Base-by-base conservation (phyloP, 2,888 invertebrate species). In the Rotaria sp. region DNA sequence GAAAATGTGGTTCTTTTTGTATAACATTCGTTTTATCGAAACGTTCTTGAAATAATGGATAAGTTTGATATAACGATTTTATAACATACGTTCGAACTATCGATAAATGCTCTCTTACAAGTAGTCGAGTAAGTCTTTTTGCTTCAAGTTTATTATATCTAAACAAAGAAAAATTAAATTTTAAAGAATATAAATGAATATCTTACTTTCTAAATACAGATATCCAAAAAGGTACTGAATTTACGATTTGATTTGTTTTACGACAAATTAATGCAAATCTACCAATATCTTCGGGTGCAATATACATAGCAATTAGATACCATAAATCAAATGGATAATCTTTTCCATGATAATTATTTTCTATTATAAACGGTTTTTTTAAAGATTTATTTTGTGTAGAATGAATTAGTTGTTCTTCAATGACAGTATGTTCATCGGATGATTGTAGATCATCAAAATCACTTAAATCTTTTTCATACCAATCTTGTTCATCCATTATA, bases 321-420 rank as follows among this genome's bases (percentile, higher is more conserved):
- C 94, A 94, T 87, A 94, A 91, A 89, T 94, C 94, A 88, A 94
- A 92, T 2, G 94, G 94, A 90, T 94, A 95, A 35, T 93, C 87
- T 21, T 5, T 55, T 26, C 67, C 88, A 84, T 84, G 88, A n/a
- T 88, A n/a, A 45, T 26, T 41, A 45, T 45, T 15, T 13, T 80
- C n/a, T 45, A 26, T 88, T 50, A 88, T 80, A 48, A 88, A 88
- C 87, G 89, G 89, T 87, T 88, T 89, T 88, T 88, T 85, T 55
- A 41, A 21, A 75, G 10, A 24, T 80, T 75, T 10, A 80, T 55
- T 45, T 15, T 11, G 45, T 80, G 18, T 86, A 59, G 24, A 26
- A 15, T 18, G 57, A n/a, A 57, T 38, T 1, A 4, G 18, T 84
- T 84, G 26, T 50, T 24, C 41, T 30, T 24, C 7, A 75, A 52